Base-by-base conservation (phyloP, 2,113 vertebrate genomes). In the Gobio gobio region DNA sequence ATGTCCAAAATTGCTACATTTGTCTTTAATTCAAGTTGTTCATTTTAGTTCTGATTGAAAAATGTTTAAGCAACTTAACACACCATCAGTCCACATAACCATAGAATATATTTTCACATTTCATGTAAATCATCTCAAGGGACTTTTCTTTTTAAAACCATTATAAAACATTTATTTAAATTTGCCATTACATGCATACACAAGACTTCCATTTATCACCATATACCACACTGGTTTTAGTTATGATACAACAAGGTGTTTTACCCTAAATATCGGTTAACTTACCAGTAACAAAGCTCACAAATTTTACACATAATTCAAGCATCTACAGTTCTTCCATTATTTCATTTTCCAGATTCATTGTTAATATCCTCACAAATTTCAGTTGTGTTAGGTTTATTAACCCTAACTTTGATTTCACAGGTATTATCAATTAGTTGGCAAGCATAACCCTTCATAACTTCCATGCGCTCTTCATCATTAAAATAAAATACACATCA, bases 401-500 rank as follows among this genome's bases (percentile, higher is more conserved):
- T 8, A 16, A 51, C 26, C 16, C 73, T 18, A 54, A 77, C 29
- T 68, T 68, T 40, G 64, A 68, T 40, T 68, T 40, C 1, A 40
- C 16, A 40, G 40, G 33, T 3, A 40, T 68, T 68, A 68, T 77
- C 49, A 72, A 54, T 33, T 9, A 1, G 18, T 63, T n/a, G 5
- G 40, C 63, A 47, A 49, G 18, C 33, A 43, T n/a, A 40, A 61
- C 51, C 51, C 64, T 24, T 93, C 89, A 95, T 51, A 98, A 93
- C 88, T 93, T 96, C 97, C 98, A 99, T 61, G 97, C 95, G 0
- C 92, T 98, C 85, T 86, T 98, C 98, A 99, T 99, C 97, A 99
- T 97, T 76, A 99, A 0, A 22, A 98, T 97, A 73, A 99, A 99
- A 92, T 98, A 99, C 72, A 94, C 89, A 14, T 99, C 97, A 0